Evolutionary conservation across 2,113 vertebrate genomes (phyloP).

Genomic region (Coracopsis vasa): DNA sequence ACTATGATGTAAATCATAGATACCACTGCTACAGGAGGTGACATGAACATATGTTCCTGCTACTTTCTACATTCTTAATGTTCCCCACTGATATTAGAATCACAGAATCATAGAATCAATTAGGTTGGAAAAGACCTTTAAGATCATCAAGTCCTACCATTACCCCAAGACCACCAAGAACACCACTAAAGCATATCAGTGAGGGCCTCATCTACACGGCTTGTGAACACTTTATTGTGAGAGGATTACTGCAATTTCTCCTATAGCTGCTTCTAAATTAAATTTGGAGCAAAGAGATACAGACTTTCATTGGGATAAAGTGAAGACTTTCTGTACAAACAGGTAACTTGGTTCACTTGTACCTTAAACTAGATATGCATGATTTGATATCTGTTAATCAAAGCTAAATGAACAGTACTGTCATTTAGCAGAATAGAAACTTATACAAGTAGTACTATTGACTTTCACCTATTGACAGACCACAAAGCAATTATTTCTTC

Average conservation of each 20-base stretch:
- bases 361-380: not conserved
- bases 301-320: not conserved
- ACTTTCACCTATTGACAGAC: accelerated
- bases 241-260: not conserved
- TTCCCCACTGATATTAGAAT: not conserved
- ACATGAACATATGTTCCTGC: not conserved
- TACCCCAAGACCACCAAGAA: not conserved
- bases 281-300: not conserved
- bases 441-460: not conserved
- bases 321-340: not conserved
- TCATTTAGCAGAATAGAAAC: not conserved
- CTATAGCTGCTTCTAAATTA: not conserved
- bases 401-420: not conserved
- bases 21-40: not conserved
- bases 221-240: not conserved
- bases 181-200: not conserved
- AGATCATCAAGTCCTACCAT: not conserved
- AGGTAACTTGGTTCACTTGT: not conserved
- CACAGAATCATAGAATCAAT: not conserved
- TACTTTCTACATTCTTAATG: not conserved
- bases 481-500: not conserved
- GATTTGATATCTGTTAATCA: not conserved
- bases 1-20: not conserved
- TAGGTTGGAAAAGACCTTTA: not conserved
- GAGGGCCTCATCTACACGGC: not conserved